Percentiles rank a stretch among this genome's conserved stretches.
Evolutionary conservation across 37 sponge, comb jelly and placozoan genomes (phyloP).

Genomic region (Eunapius fragilis): DNA sequence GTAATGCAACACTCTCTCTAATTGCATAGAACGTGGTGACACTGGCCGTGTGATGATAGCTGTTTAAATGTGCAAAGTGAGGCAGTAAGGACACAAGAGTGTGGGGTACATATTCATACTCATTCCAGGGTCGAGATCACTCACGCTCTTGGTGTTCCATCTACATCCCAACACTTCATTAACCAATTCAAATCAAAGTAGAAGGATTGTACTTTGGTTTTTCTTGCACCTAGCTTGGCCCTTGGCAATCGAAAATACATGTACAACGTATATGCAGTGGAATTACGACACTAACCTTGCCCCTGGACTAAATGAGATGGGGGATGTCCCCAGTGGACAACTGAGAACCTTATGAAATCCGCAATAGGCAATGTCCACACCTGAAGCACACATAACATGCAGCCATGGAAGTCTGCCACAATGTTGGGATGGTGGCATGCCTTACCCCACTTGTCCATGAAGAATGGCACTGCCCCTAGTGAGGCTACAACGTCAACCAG

Average conservation of each 20-base stretch:
- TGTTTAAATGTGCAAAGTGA: background rate
- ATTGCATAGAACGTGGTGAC: constrained; percentile 43
- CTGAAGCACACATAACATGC: no score
- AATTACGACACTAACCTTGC: constrained; percentile 36
- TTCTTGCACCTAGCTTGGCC: constrained; percentile 41
- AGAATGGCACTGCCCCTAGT: constrained; percentile 61
- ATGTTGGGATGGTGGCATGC: background rate
- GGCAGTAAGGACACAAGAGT: background rate
- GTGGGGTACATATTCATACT: no score
- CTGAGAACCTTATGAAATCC: constrained; percentile 62
- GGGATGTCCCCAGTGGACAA: constrained; percentile 49
- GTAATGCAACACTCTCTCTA: constrained; percentile 46
- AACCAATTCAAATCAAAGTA: constrained; percentile 43
- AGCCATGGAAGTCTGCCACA: no score
- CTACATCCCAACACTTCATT: constrained; percentile 45
- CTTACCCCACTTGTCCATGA: constrained; percentile 65
- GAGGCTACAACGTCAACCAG: constrained; percentile 74
- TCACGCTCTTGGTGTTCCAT: constrained; percentile 40
- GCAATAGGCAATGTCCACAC: constrained; percentile 57
- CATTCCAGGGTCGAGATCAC: no score
- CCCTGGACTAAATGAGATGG: constrained; percentile 57
- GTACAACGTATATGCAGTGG: no score
- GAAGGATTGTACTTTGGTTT: constrained; percentile 52
- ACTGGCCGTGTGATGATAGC: constrained; percentile 67
- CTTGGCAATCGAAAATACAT: no score